Evolutionary conservation across 2,797 vertebrate genomes (phyloP).

Genomic region (Erethizon dorsatum): DNA sequence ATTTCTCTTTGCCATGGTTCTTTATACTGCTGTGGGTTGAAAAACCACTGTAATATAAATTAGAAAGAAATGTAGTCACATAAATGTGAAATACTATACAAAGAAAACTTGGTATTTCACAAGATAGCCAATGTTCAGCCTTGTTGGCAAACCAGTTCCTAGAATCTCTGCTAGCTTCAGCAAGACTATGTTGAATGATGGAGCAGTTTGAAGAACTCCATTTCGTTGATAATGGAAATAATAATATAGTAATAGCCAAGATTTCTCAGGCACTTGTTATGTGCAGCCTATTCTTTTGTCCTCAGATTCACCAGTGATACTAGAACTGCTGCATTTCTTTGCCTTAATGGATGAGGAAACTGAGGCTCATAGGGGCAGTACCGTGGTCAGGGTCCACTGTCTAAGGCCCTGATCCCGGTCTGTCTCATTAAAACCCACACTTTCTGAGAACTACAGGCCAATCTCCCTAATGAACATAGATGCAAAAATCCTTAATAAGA

Average conservation of each 20-base stretch:
- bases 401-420: background rate
- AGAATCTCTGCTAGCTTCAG: background rate
- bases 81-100: background rate
- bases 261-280: background rate
- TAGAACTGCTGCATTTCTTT: background rate
- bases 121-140: conserved; percentile 21
- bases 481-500: too few species aligned
- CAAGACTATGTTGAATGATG: background rate
- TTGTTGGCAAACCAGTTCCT: background rate
- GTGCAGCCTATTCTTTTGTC: background rate
- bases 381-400: background rate
- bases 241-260: background rate
- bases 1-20: conserved; percentile 31
- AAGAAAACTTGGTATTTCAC: conserved; percentile 50
- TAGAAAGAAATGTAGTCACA: conserved; percentile 52
- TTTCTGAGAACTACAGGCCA: too few species aligned
- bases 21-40: background rate
- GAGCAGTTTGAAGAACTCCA: conserved; percentile 4
- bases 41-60: conserved; percentile 54
- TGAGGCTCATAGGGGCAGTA: background rate
- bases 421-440: background rate
- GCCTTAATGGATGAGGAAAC: conserved; percentile 24
- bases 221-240: background rate
- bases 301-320: background rate
- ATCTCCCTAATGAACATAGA: too few species aligned